These are phyloP conservation scores for Sialia sialis DNA, from an alignment of 2,113 vertebrate species.

Conservation along the genomic window DNA sequence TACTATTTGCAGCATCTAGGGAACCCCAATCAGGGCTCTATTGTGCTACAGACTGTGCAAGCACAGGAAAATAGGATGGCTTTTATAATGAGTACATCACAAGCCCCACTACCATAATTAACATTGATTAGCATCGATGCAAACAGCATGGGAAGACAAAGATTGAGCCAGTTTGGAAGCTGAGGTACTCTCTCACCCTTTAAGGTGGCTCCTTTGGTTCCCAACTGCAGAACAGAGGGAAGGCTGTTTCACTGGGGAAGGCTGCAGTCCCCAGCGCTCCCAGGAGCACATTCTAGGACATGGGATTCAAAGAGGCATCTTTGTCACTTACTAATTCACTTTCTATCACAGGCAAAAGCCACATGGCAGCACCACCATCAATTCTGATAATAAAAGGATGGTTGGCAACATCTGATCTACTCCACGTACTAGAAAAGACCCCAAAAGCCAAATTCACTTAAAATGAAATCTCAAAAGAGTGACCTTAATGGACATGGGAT, in stretches of 20 bases:
- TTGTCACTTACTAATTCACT: not conserved
- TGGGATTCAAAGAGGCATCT: not conserved
- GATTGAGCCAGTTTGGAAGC: not conserved
- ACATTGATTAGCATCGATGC: slow-evolving; percentile 51
- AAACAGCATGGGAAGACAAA: slow-evolving; percentile 57
- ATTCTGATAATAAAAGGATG: not conserved
- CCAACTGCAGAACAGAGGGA: not conserved
- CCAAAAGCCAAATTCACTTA: not conserved
- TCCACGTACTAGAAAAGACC: not conserved
- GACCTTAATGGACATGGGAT: not conserved
- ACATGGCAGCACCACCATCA: not conserved
- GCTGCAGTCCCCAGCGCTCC: not conserved
- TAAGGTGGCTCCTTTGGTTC: not conserved
- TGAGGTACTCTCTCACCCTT: slow-evolving; percentile 6
- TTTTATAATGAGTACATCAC: slow-evolving; percentile 45
- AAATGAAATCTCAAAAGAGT: not conserved
- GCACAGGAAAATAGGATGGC: slow-evolving; percentile 39
- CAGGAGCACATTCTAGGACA: not conserved
- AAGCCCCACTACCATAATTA: slow-evolving; percentile 57
- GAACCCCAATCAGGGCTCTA: slow-evolving; percentile 38
- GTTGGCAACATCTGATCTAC: not conserved
- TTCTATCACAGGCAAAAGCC: not conserved
- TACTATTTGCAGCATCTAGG: slow-evolving; percentile 38
- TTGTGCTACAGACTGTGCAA: slow-evolving; percentile 38
- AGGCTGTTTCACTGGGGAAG: not conserved